Evolutionary conservation across 2,797 vertebrate genomes (phyloP).

Genomic region (Pterois miles): DNA sequence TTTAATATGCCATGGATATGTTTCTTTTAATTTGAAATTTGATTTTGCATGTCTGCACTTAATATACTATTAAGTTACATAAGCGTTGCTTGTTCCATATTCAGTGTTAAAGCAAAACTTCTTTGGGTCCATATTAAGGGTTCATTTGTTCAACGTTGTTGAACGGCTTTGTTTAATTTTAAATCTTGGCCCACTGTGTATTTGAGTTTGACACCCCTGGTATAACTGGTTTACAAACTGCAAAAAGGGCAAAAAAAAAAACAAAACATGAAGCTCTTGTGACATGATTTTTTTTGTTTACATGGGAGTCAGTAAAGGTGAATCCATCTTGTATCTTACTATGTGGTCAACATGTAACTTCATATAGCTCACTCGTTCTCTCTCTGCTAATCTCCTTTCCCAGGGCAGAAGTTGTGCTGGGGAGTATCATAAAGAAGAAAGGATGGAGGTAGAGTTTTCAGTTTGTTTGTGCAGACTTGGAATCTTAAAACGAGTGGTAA

Average conservation of each 20-base stretch:
- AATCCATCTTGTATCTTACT: not conserved
- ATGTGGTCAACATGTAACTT: not conserved
- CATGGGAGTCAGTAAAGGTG: not conserved
- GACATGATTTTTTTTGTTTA: not conserved
- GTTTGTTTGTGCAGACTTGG: not conserved
- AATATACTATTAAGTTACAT: too few relatives aligned
- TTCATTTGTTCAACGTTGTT: too few relatives aligned
- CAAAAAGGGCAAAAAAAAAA: too few relatives aligned
- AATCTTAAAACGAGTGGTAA: not conserved
- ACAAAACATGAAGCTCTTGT: not conserved
- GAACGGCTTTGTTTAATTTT: too few relatives aligned
- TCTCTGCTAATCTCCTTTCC: not conserved
- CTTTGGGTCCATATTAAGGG: too few relatives aligned
- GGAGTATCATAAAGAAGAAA: constrained; percentile 95
- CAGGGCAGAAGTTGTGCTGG: constrained; percentile 92
- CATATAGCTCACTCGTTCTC: not conserved
- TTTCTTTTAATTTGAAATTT: too few relatives aligned
- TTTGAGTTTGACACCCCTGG: too few relatives aligned
- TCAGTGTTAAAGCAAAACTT: too few relatives aligned
- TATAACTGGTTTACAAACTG: not conserved
- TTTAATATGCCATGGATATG: too few relatives aligned
- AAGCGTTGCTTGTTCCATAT: too few relatives aligned
- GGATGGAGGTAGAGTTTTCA: constrained; percentile 90
- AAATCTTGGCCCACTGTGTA: too few relatives aligned
- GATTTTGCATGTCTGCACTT: too few relatives aligned